Conservation (phyloP, 37 sponge, comb jelly and placozoan genomes). For the Bolinopsis microptera region DNA sequence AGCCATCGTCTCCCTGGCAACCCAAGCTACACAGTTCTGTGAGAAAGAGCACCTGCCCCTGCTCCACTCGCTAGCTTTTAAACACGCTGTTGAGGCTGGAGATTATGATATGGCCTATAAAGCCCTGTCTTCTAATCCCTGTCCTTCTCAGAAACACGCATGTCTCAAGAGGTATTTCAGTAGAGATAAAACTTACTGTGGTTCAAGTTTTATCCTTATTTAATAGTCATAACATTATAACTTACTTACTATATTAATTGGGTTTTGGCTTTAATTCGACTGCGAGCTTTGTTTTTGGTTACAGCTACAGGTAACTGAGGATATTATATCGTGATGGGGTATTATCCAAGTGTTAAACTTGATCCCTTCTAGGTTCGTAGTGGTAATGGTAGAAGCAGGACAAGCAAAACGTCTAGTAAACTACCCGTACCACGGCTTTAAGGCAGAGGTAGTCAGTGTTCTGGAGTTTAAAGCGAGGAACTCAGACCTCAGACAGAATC, state of each 20-base stretch:
- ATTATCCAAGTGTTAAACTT: too few species aligned
- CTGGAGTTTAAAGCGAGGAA: constrained; percentile 53
- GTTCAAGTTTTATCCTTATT: too few species aligned
- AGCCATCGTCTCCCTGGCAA: constrained; percentile 8
- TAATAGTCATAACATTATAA: too few species aligned
- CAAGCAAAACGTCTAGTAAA: constrained; percentile 41
- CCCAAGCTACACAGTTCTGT: neutral
- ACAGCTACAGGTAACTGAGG: too few species aligned
- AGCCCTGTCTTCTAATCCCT: constrained; percentile 16
- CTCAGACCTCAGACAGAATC: constrained; percentile 2
- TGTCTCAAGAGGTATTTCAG: constrained; percentile 54
- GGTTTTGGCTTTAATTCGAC: too few species aligned
- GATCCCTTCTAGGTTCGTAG: constrained; percentile 54
- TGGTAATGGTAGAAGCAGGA: constrained; percentile 51
- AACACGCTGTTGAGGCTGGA: constrained; percentile 50
- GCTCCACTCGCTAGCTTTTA: constrained; percentile 43
- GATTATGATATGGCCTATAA: constrained; percentile 28
- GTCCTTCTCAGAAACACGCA: constrained; percentile 58
- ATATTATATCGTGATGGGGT: too few species aligned
- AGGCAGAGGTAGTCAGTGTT: constrained; percentile 19
- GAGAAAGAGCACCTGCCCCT: constrained; percentile 3
- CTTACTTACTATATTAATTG: too few species aligned
- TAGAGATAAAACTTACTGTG: too few species aligned
- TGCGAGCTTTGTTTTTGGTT: too few species aligned
- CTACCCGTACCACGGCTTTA: constrained; percentile 57